Evolutionary conservation across 2,113 vertebrate genomes (phyloP).

Genomic region (Pseudopipra pipra): DNA sequence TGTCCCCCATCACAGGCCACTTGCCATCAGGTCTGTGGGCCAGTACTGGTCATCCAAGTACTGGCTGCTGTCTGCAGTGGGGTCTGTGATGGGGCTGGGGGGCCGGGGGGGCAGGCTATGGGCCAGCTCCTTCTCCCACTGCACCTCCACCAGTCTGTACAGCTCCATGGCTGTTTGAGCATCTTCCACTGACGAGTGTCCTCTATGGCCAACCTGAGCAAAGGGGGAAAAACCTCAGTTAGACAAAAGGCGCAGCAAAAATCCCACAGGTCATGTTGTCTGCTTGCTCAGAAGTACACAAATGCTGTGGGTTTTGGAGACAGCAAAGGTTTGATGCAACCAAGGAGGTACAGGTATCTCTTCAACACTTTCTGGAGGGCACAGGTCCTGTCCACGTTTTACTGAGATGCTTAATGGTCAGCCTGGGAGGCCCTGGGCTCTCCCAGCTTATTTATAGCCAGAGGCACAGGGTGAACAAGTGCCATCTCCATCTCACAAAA

Average conservation of each 20-base stretch:
- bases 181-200: conserved; percentile 93
- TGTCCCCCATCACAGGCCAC: conserved; percentile 11
- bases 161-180: conserved; percentile 88
- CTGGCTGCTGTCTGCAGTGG: conserved; percentile 64
- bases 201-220: conserved; percentile 76
- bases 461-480: neutral
- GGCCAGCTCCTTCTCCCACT: conserved; percentile 82
- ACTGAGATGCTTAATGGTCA: neutral
- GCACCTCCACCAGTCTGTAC: conserved; percentile 88
- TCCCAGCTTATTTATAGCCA: neutral
- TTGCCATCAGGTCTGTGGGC: conserved; percentile 76
- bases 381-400: neutral
- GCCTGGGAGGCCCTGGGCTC: neutral
- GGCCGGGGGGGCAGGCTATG: neutral
- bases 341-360: neutral
- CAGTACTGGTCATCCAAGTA: conserved; percentile 94
- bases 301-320: neutral
- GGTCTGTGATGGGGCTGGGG: conserved; percentile 10
- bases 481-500: neutral
- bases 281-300: neutral
- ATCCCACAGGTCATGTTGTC: no score
- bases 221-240: neutral
- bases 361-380: neutral
- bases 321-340: neutral
- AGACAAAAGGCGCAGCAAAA: neutral